Percentiles rank a stretch among this genome's conserved stretches.
These are phyloP conservation scores for Standfussiana lucernea DNA, from an alignment of 2,888 invertebrate species.

Conservation along the genomic window DNA sequence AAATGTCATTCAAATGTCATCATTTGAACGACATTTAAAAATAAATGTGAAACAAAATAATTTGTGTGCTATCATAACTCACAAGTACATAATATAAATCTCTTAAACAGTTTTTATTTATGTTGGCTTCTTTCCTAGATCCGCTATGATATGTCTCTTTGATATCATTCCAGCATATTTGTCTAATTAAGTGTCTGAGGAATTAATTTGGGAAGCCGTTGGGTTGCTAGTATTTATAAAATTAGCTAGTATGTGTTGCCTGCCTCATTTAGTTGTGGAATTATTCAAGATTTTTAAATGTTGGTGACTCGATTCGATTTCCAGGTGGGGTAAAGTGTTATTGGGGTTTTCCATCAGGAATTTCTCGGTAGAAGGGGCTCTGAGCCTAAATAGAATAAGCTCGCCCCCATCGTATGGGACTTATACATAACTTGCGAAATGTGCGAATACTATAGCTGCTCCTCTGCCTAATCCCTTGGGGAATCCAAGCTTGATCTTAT, in stretches of 20 bases:
- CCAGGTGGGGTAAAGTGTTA: constrained; percentile 18
- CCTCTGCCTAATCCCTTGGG: neutral
- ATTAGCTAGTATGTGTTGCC: neutral
- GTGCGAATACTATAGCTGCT: neutral
- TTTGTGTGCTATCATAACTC: constrained; percentile 4
- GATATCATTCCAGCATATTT: constrained; percentile 32
- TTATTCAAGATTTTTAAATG: neutral
- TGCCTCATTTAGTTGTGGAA: neutral
- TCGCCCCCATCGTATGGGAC: neutral
- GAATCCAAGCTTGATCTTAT: neutral
- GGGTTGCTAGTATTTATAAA: neutral
- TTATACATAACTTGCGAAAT: neutral
- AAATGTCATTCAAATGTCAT: constrained; percentile 2
- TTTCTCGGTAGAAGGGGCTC: neutral
- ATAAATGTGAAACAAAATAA: neutral
- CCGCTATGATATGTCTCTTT: constrained; percentile 28
- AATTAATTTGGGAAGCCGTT: neutral
- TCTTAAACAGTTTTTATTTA: constrained; percentile 12
- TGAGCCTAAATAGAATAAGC: neutral
- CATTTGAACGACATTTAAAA: no score
- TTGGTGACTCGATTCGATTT: constrained; percentile 43
- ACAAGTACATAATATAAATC: constrained; percentile 1
- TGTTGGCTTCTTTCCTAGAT: constrained; percentile 48
- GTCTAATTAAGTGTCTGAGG: constrained; percentile 27
- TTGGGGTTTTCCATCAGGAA: neutral